Percentiles rank a stretch among this genome's conserved stretches.
Evolutionary conservation across 2,797 vertebrate species (phyloP).

Genomic region (Chaenodraco wilsoni): DNA sequence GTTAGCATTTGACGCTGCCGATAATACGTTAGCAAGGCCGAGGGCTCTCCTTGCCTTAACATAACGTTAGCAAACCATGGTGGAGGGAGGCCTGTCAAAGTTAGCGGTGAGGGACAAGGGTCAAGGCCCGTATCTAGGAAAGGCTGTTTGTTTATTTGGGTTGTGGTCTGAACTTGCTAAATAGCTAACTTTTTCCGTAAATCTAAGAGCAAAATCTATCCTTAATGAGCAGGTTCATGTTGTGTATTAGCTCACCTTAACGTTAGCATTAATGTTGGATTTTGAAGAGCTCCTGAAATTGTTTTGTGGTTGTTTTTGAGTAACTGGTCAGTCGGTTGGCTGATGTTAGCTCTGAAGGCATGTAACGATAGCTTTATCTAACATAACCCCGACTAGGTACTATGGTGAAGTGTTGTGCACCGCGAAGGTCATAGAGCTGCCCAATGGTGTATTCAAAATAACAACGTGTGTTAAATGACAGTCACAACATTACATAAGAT

Average conservation of each 20-base stretch:
- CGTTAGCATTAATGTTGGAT: constrained; percentile 15
- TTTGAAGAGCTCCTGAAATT: constrained; percentile 16
- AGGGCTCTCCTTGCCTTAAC: constrained; percentile 54
- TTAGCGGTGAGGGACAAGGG: constrained; percentile 73
- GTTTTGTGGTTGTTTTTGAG: constrained; percentile 33
- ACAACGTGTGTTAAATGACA: neutral
- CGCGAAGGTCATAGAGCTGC: constrained; percentile 40
- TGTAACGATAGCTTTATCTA: constrained; percentile 38
- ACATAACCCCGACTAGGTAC: neutral
- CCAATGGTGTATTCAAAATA: neutral
- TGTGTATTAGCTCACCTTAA: neutral
- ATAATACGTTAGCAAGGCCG: constrained; percentile 67
- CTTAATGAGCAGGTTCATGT: neutral
- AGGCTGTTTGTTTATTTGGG: constrained; percentile 71
- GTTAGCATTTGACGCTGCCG: constrained; percentile 57
- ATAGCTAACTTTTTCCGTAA: constrained; percentile 1
- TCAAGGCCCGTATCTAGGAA: constrained; percentile 67
- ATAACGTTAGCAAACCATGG: constrained; percentile 44
- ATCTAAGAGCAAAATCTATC: neutral
- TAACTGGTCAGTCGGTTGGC: constrained; percentile 44
- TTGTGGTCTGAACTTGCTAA: constrained; percentile 16
- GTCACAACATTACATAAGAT: neutral
- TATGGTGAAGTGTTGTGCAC: constrained; percentile 30
- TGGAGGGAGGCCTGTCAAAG: constrained; percentile 71
- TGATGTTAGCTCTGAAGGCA: constrained; percentile 37